Evolutionary conservation across 2,888 invertebrate species (phyloP), one percentile per base, ranked within the genome.

Genomic region (Alitta virens): DNA sequence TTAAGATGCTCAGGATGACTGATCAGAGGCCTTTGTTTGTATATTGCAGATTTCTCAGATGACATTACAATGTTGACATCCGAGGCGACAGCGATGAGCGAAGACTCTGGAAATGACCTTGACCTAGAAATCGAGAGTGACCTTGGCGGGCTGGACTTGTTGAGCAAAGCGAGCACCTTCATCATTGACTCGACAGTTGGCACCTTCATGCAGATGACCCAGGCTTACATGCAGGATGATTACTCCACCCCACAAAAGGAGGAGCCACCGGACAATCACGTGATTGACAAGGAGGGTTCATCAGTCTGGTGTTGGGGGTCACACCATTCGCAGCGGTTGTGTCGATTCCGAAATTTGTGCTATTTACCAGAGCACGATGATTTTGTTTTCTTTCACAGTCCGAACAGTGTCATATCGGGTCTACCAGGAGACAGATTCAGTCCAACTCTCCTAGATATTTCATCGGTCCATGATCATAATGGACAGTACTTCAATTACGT

Each of bases 291-390:
- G 21, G 52, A 60, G 24, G 60, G 43, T 18, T 65, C 68, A 1
- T 76, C 75, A 1, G 73, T 75, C 14, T 74, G 71, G 71, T 78
- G 78, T 61, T 63, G 60, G 51, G 76, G 77, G 5, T 59, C 40
- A 5, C 56, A 71, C 38, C 69, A 71, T 58, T 70, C 68, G 7
- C 64, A 74, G 50, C 67, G 75, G 55, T 57, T 73, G 2, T 85
- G 84, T 66, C 73, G 71, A 18, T 83, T 84, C 70, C 64, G 72
- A 38, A 83, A 84, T 70, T 65, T 84, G 24, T 84, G 83, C 69
- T 84, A 80, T 67, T 63, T 75, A n/a, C 71, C 80, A 2, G 54
- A 63, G 27, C 63, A 73, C 7, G 68, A 78, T 46, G 72, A 78
- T 18, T 84, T 83, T 71, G 69, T 83, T 7, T 82, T 84, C 70